phyloP scores from a whole-genome alignment of 1,140 invertebrate species.

The Lasioglossum baleicum region DNA sequence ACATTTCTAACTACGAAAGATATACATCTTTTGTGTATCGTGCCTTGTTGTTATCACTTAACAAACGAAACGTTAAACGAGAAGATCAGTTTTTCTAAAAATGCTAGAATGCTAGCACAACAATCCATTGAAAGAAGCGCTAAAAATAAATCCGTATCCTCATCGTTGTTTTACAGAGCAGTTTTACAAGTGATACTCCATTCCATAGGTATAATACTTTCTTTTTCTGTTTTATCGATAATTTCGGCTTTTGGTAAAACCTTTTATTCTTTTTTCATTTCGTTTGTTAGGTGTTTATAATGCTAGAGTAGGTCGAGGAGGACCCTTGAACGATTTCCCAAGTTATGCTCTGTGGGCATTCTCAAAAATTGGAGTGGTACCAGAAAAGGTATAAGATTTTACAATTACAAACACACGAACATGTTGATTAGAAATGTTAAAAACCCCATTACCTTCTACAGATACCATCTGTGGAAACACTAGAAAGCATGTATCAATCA shows the following conservation, averaged over 20 bases:
- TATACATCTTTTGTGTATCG: slow-evolving; percentile 86
- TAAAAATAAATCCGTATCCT: slow-evolving; percentile 81
- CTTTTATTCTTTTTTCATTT: slow-evolving; percentile 20
- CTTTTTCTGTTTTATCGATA: slow-evolving; percentile 55
- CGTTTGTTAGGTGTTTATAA: slow-evolving; percentile 75
- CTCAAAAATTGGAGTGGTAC: slow-evolving; percentile 77
- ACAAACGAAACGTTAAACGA: slow-evolving; percentile 84
- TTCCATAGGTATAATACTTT: slow-evolving; percentile 62
- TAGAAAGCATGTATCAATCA: slow-evolving; percentile 77
- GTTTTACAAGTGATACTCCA: slow-evolving; percentile 85
- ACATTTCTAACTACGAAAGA: slow-evolving; percentile 84
- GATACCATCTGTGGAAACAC: slow-evolving; percentile 78
- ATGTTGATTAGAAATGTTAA: not conserved
- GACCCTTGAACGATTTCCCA: slow-evolving; percentile 78
- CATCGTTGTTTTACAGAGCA: slow-evolving; percentile 86
- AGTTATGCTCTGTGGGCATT: slow-evolving; percentile 85
- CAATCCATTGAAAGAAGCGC: slow-evolving; percentile 87
- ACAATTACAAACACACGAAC: not conserved
- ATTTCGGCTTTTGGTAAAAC: slow-evolving; percentile 10
- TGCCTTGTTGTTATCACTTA: slow-evolving; percentile 95
- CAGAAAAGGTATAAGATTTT: slow-evolving; percentile 65
- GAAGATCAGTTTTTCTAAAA: slow-evolving; percentile 84
- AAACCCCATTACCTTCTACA: slow-evolving; percentile 60
- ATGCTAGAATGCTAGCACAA: slow-evolving; percentile 90
- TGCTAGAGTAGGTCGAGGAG: slow-evolving; percentile 79